A percentile compares a stretch with the other conserved stretches of the same genome.
phyloP scores from a whole-genome alignment of 2,888 invertebrate species.

The Spilosoma lubricipeda region DNA sequence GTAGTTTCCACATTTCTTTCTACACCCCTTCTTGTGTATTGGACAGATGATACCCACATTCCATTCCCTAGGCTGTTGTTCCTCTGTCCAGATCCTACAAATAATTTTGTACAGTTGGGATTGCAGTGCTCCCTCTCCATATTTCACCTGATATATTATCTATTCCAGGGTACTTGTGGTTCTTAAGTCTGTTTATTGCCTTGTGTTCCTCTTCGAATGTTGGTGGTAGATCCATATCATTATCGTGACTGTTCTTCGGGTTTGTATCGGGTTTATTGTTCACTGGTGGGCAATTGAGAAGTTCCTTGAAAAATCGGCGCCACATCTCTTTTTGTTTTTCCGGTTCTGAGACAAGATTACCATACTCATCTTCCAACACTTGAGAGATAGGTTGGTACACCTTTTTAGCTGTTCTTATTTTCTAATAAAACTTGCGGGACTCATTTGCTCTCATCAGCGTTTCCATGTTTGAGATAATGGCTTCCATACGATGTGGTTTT shows the following conservation, averaged over 20 bases:
- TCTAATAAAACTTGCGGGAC: background rate
- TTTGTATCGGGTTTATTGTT: background rate
- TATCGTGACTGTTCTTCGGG: background rate
- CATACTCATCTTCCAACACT: background rate
- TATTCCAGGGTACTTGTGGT: too few species aligned
- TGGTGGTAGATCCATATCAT: too few species aligned
- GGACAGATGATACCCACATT: too few species aligned
- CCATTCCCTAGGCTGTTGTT: too few species aligned
- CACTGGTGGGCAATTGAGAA: background rate
- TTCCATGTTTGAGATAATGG: background rate
- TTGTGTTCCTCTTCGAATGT: too few species aligned
- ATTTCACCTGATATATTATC: too few species aligned
- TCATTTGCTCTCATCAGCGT: background rate
- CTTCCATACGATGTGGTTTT: background rate
- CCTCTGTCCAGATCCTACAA: too few species aligned
- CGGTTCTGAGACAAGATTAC: background rate
- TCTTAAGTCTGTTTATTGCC: too few species aligned
- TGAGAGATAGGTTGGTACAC: background rate
- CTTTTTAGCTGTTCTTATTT: background rate
- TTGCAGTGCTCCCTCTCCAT: too few species aligned
- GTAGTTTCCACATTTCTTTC: too few species aligned
- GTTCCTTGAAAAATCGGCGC: background rate
- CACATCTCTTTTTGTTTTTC: background rate
- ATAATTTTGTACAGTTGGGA: too few species aligned
- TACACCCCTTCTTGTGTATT: too few species aligned